Evolutionary conservation across 2,797 vertebrate species (phyloP).

Genomic region (Pseudopleuronectes americanus): DNA sequence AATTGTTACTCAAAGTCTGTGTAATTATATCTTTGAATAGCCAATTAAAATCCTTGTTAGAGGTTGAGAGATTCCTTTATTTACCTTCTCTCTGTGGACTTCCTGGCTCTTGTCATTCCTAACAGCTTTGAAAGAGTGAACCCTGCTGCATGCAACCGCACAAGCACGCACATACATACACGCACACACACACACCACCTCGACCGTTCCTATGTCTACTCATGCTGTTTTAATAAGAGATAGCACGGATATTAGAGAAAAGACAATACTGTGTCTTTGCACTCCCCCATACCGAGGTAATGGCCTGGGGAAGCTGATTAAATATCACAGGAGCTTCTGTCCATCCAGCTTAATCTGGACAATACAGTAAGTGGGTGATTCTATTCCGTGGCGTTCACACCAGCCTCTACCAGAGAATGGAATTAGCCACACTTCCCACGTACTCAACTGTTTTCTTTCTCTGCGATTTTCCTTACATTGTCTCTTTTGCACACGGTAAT

Average conservation of each 20-base stretch:
- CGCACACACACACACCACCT: constrained; percentile 1
- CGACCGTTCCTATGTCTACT: constrained; percentile 37
- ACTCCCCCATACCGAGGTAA: constrained; percentile 73
- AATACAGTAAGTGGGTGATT: constrained; percentile 73
- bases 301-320: constrained; percentile 79
- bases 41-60: constrained; percentile 80
- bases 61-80: constrained; percentile 79
- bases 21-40: constrained; percentile 81
- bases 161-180: constrained; percentile 8
- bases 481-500: constrained; percentile 48
- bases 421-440: constrained; percentile 81
- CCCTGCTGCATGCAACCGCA: constrained; percentile 2
- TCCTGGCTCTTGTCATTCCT: constrained; percentile 60
- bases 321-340: constrained; percentile 75
- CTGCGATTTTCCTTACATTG: constrained; percentile 37
- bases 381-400: constrained; percentile 74
- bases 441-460: constrained; percentile 42
- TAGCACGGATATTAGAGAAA: constrained; percentile 70
- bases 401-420: constrained; percentile 70
- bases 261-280: constrained; percentile 77
- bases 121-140: constrained; percentile 43
- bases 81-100: constrained; percentile 72
- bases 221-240: constrained; percentile 79
- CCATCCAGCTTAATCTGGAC: constrained; percentile 74
- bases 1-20: constrained; percentile 77